Evolutionary conservation across 1,140 invertebrate species (phyloP).

Genomic region (Brachionus asplanchnoidis): DNA sequence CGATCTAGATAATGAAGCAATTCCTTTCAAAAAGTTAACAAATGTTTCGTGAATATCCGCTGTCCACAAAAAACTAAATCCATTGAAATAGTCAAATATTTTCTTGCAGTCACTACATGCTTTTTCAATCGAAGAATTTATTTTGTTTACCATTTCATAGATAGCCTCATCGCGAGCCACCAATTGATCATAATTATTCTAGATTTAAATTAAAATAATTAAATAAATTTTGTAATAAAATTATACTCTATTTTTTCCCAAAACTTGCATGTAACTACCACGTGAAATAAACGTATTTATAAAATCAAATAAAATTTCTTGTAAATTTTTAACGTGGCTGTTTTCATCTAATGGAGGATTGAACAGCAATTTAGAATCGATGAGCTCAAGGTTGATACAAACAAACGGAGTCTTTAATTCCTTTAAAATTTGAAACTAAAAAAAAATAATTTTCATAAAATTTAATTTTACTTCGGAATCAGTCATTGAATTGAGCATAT

Average conservation of each 20-base stretch:
- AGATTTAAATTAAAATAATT: not conserved
- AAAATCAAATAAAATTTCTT: constrained; percentile 38
- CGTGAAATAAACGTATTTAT: constrained; percentile 40
- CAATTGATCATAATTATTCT: constrained; percentile 55
- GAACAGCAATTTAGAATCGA: not conserved
- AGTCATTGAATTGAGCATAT: constrained; percentile 52
- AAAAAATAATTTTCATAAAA: not conserved
- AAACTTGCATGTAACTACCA: constrained; percentile 2
- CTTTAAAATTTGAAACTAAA: not conserved
- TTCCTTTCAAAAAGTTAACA: constrained; percentile 51
- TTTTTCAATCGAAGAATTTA: constrained; percentile 51
- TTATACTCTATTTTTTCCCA: constrained; percentile 37
- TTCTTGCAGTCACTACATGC: constrained; percentile 54
- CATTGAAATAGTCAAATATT: constrained; percentile 49
- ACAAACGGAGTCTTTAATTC: constrained; percentile 31
- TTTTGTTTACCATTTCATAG: constrained; percentile 49
- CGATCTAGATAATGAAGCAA: constrained; percentile 46
- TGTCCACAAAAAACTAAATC: constrained; percentile 54
- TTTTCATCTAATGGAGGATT: constrained; percentile 27
- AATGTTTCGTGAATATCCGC: constrained; percentile 56
- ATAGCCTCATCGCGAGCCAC: constrained; percentile 53
- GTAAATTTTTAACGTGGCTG: constrained; percentile 37
- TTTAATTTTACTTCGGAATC: not conserved
- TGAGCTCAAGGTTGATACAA: constrained; percentile 19
- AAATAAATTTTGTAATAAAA: not conserved